A percentile compares a stretch with the other conserved stretches of the same genome.
Conservation (phyloP, 2,797 vertebrate species). For the Tolypeutes matacus region DNA sequence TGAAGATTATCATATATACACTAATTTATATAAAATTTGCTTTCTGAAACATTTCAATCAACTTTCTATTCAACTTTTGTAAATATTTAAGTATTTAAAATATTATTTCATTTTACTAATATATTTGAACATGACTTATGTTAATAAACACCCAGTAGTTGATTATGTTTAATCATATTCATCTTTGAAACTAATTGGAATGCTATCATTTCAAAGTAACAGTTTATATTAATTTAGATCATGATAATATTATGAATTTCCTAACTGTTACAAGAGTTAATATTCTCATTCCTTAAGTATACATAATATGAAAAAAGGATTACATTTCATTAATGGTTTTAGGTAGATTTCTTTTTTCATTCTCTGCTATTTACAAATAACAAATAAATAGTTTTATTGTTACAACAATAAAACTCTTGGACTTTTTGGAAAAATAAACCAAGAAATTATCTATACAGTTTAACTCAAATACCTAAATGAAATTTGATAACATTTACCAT, state of each 20-base stretch:
- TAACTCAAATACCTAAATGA: neutral
- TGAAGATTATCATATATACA: neutral
- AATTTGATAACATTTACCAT: neutral
- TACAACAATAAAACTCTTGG: neutral
- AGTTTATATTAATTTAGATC: neutral
- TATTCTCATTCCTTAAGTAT: neutral
- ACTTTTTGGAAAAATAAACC: neutral
- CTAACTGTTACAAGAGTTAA: neutral
- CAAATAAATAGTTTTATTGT: too few relatives aligned
- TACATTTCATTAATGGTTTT: neutral
- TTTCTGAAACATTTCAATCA: slow-evolving; percentile 6
- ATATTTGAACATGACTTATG: neutral
- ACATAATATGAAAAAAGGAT: neutral
- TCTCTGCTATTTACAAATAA: neutral
- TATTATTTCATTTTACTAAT: neutral
- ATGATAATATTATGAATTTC: neutral
- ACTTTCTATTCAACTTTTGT: neutral
- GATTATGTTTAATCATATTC: slow-evolving; percentile 22
- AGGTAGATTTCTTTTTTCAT: neutral
- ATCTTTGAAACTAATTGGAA: neutral
- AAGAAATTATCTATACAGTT: neutral
- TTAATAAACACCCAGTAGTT: neutral
- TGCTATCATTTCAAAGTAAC: neutral
- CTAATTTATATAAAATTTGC: neutral
- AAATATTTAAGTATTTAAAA: slow-evolving; percentile 16